These are phyloP conservation scores for Formica aserva DNA, from an alignment of 2,888 invertebrate species.

Conservation along the genomic window DNA sequence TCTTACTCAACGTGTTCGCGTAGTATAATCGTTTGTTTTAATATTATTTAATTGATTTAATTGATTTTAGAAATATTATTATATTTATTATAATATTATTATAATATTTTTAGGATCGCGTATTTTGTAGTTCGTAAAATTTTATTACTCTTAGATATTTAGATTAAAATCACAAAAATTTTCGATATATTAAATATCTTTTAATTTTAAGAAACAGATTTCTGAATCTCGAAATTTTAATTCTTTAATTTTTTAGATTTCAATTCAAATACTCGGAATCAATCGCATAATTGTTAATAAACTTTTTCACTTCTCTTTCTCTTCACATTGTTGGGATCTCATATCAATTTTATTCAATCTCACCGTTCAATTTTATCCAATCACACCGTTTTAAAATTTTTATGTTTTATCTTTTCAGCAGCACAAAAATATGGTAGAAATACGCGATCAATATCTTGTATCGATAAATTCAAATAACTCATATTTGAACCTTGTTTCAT, in stretches of 20 bases:
- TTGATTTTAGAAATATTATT: neutral
- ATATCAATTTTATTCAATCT: conserved; percentile 1
- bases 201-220: neutral
- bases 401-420: conserved; percentile 5
- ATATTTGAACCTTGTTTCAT: neutral
- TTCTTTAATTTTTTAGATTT: neutral
- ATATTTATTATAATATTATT: no score
- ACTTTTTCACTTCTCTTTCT: neutral
- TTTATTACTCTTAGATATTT: neutral
- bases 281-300: neutral
- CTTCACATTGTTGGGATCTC: neutral
- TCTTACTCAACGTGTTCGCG: neutral
- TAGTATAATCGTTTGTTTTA: conserved; percentile 9
- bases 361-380: neutral
- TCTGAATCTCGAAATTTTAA: neutral
- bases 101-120: neutral
- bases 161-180: neutral
- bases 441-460: neutral
- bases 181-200: no score
- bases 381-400: neutral
- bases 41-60: conserved; percentile 7
- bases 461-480: neutral
- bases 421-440: no score
- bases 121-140: conserved; percentile 7
- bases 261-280: neutral